Base-by-base conservation (phyloP, 1,140 invertebrate genomes). In the Apis laboriosa region DNA sequence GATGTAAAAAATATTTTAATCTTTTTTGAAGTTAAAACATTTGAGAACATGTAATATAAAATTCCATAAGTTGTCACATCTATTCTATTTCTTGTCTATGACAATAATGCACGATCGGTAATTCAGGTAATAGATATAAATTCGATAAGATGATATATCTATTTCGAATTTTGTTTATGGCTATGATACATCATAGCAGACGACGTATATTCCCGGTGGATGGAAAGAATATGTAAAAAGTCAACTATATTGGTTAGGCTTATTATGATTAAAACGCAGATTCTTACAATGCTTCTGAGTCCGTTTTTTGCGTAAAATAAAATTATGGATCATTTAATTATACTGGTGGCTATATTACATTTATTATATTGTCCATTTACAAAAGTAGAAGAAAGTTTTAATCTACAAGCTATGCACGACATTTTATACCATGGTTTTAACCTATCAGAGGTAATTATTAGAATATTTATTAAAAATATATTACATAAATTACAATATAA, bases 371-470 rank as follows among this genome's bases (percentile, higher is more conserved):
- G 98, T 92, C 99, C 99, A 67, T 99, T 97, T 92, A 99, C 98
- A 1, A 99, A 99, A 97, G 99, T 99, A 15, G 99, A 99, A 94
- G 99, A 99, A 95, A 99, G 98, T 94, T 99, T 99, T 92, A 99
- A 99, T 94, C 95, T 99, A 34, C 98, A 99, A 95, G 99, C 99
- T 19, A 97, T 97, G 93, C 99, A 99, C 95, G 99, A 99, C 95
- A 95, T 99, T 88, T 94, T 99, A 21, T 99, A 98, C 94, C 96
- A 98, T 92, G 95, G 96, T 80, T 94, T 95, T 92, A 97, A 99
- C 94, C 95, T 99, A 78, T 94, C 96, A 61, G 94, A 98, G 96
- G 98, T 99, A 96, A 92, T 89, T 90, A 84, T 72, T 74, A 51
- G 34, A 64, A 21, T 13, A 43, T 63, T 58, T 61, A 60, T 64